phyloP scores from a whole-genome alignment of 2,113 vertebrate genomes.

The Calypte anna region DNA sequence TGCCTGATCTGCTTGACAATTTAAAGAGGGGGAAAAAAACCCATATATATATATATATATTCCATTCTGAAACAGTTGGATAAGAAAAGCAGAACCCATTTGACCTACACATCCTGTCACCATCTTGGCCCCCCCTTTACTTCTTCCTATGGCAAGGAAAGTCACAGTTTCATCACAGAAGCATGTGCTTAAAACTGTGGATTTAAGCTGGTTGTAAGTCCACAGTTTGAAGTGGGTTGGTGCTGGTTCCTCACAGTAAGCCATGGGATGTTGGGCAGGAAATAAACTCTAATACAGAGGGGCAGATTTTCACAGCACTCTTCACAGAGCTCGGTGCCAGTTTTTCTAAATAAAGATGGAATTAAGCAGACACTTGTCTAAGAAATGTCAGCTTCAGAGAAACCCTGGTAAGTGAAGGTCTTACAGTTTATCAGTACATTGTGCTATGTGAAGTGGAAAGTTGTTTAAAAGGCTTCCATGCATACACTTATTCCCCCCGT shows the following conservation, averaged over 20 bases:
- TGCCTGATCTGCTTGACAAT: neutral
- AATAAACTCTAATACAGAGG: neutral
- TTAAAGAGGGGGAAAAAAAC: neutral
- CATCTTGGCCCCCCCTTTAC: neutral
- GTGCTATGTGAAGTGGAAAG: neutral
- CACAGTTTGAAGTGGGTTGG: neutral
- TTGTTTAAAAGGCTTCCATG: neutral
- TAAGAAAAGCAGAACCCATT: neutral
- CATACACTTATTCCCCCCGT: neutral
- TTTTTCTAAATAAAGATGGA: conserved; percentile 24
- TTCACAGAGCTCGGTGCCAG: neutral
- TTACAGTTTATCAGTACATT: neutral
- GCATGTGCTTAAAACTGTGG: too few species aligned
- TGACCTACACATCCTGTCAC: neutral
- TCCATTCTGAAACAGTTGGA: neutral
- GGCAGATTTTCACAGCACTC: neutral
- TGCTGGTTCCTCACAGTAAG: neutral
- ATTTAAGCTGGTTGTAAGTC: neutral
- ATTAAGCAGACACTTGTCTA: neutral
- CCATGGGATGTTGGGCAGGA: neutral
- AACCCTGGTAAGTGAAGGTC: neutral
- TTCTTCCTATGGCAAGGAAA: neutral
- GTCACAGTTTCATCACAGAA: neutral
- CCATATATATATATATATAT: too few species aligned
- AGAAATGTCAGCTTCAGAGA: neutral